Evolutionary conservation across 2,888 invertebrate genomes (phyloP).

Genomic region (Laspeyria flexula): DNA sequence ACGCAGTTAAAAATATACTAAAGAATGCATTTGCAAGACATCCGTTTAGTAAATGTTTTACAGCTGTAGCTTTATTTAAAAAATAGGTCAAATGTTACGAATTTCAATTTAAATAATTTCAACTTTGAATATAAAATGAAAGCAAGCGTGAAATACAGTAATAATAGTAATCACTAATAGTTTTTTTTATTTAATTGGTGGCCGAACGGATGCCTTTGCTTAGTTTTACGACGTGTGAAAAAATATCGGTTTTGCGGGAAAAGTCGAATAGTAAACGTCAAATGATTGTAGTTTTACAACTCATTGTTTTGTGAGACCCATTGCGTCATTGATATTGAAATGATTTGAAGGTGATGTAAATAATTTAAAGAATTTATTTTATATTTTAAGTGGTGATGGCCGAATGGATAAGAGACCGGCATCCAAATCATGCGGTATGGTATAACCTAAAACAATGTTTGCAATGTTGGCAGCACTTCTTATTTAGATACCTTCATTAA

Average conservation of each 20-base stretch:
- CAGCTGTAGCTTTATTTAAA: slow-evolving; percentile 29
- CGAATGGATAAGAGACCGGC: too few species aligned
- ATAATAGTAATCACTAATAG: slow-evolving; percentile 20
- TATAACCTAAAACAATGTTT: too few species aligned
- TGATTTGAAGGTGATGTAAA: too few species aligned
- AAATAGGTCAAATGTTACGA: slow-evolving; percentile 60
- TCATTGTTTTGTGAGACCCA: too few species aligned
- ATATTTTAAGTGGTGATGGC: too few species aligned
- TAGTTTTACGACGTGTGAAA: background rate
- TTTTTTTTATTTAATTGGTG: slow-evolving; percentile 8
- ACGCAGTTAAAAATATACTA: slow-evolving; percentile 29
- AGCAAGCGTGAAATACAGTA: slow-evolving; percentile 2
- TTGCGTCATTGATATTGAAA: too few species aligned
- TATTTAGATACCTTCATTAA: too few species aligned
- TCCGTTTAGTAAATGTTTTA: slow-evolving; percentile 55
- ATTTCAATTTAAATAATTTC: slow-evolving; percentile 46
- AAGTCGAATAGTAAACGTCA: background rate
- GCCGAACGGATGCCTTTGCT: background rate
- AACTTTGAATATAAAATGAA: slow-evolving; percentile 3
- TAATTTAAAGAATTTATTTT: too few species aligned
- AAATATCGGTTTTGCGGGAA: background rate
- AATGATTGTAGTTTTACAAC: background rate
- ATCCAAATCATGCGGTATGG: too few species aligned
- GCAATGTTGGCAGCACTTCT: too few species aligned
- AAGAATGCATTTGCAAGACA: slow-evolving; percentile 66